Percentiles rank a stretch among this genome's conserved stretches.
Conservation (phyloP, 2,113 vertebrate species). For the Cisticola juncidis region DNA sequence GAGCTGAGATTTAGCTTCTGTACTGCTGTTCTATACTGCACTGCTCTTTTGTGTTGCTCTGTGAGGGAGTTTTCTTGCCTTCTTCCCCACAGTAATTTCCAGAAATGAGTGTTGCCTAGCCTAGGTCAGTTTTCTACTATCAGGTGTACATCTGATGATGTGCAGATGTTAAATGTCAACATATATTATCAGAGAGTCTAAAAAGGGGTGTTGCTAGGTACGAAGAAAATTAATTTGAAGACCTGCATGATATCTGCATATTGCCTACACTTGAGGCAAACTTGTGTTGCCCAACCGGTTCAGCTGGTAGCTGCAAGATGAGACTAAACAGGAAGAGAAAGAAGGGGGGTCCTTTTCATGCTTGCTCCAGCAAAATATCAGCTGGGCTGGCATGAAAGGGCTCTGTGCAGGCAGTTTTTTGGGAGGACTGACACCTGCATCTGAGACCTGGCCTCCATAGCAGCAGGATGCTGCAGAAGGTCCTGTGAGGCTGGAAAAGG, state of each 20-base stretch:
- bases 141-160: neutral
- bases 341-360: neutral
- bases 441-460: neutral
- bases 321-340: neutral
- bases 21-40: neutral
- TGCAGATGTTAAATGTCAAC: neutral
- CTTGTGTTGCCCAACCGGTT: neutral
- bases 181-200: neutral
- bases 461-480: neutral
- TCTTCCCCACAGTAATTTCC: neutral
- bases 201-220: neutral
- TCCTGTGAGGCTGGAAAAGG: neutral
- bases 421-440: neutral
- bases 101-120: neutral
- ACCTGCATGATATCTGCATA: neutral
- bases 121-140: neutral
- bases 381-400: neutral
- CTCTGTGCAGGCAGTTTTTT: neutral
- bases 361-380: neutral
- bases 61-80: neutral
- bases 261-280: neutral
- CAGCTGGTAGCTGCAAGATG: neutral
- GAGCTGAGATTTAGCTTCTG: neutral
- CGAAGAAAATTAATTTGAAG: neutral
- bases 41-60: neutral